phyloP scores from a whole-genome alignment of 2,113 vertebrate genomes.

The Columba janthina region DNA sequence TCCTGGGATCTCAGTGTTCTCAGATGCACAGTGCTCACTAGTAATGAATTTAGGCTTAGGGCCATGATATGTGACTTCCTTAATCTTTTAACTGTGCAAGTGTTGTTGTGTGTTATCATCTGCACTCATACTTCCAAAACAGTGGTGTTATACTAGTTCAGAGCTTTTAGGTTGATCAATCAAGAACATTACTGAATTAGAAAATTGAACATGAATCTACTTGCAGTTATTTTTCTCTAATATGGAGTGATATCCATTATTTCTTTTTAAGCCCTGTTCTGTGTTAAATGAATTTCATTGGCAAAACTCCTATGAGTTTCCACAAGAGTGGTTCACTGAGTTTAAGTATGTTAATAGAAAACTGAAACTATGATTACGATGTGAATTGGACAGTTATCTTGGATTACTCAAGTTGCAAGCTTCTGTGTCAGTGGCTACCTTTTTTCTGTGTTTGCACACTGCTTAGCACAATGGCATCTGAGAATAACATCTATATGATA shows the following conservation, averaged over 20 bases:
- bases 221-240: background rate
- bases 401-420: background rate
- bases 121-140: background rate
- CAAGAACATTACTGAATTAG: background rate
- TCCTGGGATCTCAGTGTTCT: background rate
- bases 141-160: background rate
- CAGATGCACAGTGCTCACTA: background rate
- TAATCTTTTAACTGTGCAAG: background rate
- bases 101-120: background rate
- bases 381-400: background rate
- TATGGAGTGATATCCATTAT: background rate
- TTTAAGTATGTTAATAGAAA: background rate
- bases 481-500: background rate
- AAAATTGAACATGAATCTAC: background rate
- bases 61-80: fast-evolving
- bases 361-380: background rate
- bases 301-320: background rate
- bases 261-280: background rate
- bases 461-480: background rate
- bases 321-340: background rate
- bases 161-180: background rate
- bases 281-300: background rate
- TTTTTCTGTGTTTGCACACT: background rate
- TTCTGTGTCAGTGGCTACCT: background rate
- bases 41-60: background rate